Evolutionary conservation across 92 coral and sea anemone genomes (phyloP).

Genomic region (Actinernus sp.): DNA sequence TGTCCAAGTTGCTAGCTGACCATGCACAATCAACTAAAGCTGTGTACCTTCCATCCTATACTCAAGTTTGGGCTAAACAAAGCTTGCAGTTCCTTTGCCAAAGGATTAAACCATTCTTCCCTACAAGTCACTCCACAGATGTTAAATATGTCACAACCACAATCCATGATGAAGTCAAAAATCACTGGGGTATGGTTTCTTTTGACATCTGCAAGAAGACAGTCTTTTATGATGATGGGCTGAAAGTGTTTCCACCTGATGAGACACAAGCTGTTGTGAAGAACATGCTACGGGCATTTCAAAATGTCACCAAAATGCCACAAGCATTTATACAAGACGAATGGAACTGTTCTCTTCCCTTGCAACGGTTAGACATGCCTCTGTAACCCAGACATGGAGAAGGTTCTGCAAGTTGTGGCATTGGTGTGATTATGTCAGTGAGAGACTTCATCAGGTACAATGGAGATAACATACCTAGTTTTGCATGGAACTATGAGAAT

Average conservation of each 20-base stretch:
- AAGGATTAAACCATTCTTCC: background rate
- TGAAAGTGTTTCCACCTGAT: constrained; percentile 19
- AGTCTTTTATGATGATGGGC: constrained; percentile 30
- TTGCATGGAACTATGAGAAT: constrained; percentile 2
- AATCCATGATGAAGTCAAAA: background rate
- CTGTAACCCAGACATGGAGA: constrained; percentile 8
- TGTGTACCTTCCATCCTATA: constrained; percentile 14
- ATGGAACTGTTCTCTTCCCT: constrained; percentile 9
- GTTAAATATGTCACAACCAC: constrained; percentile 7
- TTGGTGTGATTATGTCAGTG: constrained; percentile 30
- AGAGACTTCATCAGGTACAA: constrained; percentile 6
- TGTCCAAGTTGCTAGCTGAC: constrained; percentile 2
- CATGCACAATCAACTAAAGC: background rate
- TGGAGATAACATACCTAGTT: background rate
- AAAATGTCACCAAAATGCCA: background rate
- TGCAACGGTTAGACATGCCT: constrained; percentile 25
- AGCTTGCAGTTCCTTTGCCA: constrained; percentile 4
- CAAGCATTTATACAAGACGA: constrained; percentile 3
- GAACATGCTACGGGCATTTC: constrained; percentile 17
- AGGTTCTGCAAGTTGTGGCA: constrained; percentile 38
- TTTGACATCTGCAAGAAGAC: constrained; percentile 2
- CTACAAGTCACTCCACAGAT: background rate
- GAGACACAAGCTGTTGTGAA: constrained; percentile 2
- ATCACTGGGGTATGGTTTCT: constrained; percentile 27
- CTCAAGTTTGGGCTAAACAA: constrained; percentile 20